phyloP scores from a whole-genome alignment of 2,888 invertebrate species.

The Arctia plantaginis region DNA sequence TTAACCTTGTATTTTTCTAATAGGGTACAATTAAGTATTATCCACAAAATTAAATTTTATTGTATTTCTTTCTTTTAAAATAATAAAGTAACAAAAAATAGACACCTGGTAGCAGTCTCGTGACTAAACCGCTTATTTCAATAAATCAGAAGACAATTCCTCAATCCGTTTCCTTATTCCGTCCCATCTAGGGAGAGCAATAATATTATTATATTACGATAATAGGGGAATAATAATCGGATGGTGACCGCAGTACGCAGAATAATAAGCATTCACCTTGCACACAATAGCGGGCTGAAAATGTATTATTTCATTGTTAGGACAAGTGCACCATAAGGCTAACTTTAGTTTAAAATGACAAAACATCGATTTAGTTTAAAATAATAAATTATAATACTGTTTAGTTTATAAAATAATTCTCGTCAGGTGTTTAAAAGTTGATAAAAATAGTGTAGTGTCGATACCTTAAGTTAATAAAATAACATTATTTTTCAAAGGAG shows the following conservation, averaged over 20 bases:
- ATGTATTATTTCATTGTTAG: constrained; percentile 71
- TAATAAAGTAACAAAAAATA: constrained; percentile 23
- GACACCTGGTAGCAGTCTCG: constrained; percentile 29
- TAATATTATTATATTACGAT: constrained; percentile 70
- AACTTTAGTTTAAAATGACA: constrained; percentile 34
- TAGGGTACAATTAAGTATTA: not conserved
- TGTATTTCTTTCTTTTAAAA: not conserved
- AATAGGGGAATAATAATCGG: constrained; percentile 67
- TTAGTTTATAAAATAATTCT: not conserved
- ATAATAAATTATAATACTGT: not conserved
- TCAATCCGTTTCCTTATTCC: constrained; percentile 74
- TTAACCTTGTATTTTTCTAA: not conserved
- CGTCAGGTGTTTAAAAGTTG: not conserved
- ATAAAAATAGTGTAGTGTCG: too few species aligned
- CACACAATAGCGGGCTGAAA: constrained; percentile 68
- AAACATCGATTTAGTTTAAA: not conserved
- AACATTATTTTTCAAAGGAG: too few species aligned
- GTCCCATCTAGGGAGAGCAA: constrained; percentile 61
- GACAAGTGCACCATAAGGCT: constrained; percentile 34
- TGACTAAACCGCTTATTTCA: constrained; percentile 62
- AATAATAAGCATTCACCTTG: constrained; percentile 70
- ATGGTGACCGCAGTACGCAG: constrained; percentile 69
- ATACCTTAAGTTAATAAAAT: too few species aligned
- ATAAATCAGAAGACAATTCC: constrained; percentile 65
- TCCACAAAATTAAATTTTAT: not conserved